Evolutionary conservation across 2,797 vertebrate genomes (phyloP).

Genomic region (Betta splendens): DNA sequence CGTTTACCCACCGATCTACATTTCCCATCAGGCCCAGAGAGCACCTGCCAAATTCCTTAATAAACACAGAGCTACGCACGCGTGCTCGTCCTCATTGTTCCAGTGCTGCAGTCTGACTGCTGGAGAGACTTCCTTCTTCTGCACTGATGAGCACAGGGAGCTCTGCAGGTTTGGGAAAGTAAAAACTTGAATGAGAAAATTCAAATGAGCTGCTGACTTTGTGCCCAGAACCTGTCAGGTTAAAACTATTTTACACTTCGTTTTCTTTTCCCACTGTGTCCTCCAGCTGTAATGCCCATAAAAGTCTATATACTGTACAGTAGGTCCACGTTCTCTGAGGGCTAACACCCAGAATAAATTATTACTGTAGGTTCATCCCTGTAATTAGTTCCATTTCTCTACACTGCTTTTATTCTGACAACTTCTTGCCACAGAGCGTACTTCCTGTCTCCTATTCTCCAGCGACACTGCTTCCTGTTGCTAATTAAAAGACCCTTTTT

Average conservation of each 20-base stretch:
- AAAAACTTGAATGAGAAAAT: neutral
- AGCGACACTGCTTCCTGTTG: no score
- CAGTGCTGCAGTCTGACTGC: neutral
- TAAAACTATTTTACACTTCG: no score
- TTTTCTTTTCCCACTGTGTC: neutral
- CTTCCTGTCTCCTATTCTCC: no score
- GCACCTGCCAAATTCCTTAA: conserved; percentile 16
- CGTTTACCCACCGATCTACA: conserved; percentile 53
- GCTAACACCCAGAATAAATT: no score
- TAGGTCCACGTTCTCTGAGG: no score
- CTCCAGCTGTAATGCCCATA: neutral
- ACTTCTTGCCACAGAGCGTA: no score
- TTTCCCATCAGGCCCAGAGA: conserved; percentile 50
- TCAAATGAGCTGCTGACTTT: neutral
- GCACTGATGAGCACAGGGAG: neutral
- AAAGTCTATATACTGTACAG: no score
- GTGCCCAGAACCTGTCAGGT: neutral
- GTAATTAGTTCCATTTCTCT: no score
- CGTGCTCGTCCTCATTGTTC: neutral
- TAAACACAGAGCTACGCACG: conserved; percentile 9
- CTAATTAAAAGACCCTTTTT: no score
- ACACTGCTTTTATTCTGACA: no score
- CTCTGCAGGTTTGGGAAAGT: neutral
- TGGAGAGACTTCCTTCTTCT: no score
- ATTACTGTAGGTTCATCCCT: no score